phyloP scores from a whole-genome alignment of 2,113 vertebrate species.

The Falcunculus frontatus region DNA sequence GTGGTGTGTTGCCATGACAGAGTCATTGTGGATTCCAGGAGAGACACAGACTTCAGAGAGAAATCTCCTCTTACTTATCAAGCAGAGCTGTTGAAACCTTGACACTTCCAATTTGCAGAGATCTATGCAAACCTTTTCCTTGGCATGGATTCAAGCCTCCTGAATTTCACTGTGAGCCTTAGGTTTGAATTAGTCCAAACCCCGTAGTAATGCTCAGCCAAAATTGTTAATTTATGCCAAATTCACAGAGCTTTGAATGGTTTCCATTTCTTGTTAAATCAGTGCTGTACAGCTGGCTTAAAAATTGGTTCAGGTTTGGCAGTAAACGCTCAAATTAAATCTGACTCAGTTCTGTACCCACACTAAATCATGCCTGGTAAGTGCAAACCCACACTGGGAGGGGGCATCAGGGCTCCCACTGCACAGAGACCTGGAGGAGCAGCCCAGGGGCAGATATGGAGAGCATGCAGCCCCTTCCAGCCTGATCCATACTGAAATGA shows the following conservation, averaged over 20 bases:
- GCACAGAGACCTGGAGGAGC: neutral
- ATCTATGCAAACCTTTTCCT: constrained; percentile 39
- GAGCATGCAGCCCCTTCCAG: rapidly evolving
- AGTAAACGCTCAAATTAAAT: neutral
- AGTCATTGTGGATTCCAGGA: constrained; percentile 5
- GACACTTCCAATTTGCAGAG: constrained; percentile 53
- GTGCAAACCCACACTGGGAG: rapidly evolving
- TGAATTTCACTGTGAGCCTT: constrained; percentile 23
- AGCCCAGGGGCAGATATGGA: neutral
- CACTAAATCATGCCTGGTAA: neutral
- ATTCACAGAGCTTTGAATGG: constrained; percentile 31
- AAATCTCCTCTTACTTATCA: constrained; percentile 37
- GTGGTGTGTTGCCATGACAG: neutral
- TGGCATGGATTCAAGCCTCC: constrained; percentile 11
- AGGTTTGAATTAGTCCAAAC: constrained; percentile 19
- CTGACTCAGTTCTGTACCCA: constrained; percentile 1
- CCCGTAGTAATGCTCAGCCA: neutral
- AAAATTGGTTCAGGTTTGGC: constrained; percentile 34
- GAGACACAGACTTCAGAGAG: neutral
- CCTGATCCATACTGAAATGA: neutral
- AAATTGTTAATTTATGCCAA: constrained; percentile 50
- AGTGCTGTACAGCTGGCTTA: constrained; percentile 29
- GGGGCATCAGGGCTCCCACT: neutral
- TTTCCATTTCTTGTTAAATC: constrained; percentile 56
- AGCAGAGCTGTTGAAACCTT: constrained; percentile 41